These are phyloP conservation scores for Erynnis tages DNA, from an alignment of 2,888 invertebrate genomes.

Conservation along the genomic window DNA sequence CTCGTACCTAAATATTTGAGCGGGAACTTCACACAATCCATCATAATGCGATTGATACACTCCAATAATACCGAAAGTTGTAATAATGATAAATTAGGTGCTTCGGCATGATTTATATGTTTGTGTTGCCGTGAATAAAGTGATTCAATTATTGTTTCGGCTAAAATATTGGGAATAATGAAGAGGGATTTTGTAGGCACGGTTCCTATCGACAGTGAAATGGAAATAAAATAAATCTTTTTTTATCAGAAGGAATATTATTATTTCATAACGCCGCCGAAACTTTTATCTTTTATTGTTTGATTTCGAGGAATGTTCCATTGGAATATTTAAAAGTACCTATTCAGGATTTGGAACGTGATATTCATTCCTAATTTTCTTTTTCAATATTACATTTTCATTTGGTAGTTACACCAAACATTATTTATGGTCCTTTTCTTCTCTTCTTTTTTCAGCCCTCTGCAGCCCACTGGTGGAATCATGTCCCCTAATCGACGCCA, in stretches of 20 bases:
- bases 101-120: slow-evolving; percentile 21
- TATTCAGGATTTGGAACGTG: too few species aligned
- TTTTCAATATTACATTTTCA: too few species aligned
- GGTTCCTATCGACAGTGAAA: not conserved
- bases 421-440: too few species aligned
- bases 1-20: slow-evolving; percentile 20
- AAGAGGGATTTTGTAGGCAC: slow-evolving; percentile 6
- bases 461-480: too few species aligned
- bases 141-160: slow-evolving; percentile 21
- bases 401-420: too few species aligned
- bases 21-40: slow-evolving; percentile 18
- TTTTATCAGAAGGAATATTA: not conserved
- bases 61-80: slow-evolving; percentile 25
- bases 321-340: not conserved
- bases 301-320: not conserved
- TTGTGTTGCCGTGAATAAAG: slow-evolving; percentile 17
- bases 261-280: not conserved
- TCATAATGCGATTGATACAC: slow-evolving; percentile 25
- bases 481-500: too few species aligned
- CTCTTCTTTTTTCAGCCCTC: too few species aligned
- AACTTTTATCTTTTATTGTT: not conserved
- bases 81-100: slow-evolving; percentile 27
- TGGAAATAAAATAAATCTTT: not conserved
- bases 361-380: not conserved
- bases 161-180: slow-evolving; percentile 14